phyloP scores from a whole-genome alignment of 2,113 vertebrate species.

The Tragelaphus strepsiceros region DNA sequence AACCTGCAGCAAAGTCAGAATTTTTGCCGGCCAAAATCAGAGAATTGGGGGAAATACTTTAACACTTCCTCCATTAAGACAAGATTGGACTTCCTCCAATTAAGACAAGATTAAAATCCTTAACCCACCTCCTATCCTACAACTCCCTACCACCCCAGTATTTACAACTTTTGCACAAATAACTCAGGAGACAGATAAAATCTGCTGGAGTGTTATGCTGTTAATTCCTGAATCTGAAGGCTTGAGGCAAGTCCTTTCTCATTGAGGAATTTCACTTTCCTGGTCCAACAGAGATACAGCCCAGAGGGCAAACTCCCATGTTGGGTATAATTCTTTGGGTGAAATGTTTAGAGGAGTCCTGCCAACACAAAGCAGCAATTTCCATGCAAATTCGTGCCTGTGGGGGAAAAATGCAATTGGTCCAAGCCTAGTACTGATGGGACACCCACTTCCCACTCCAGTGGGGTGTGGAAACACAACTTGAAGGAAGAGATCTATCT shows the following conservation, averaged over 20 bases:
- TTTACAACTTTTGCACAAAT: neutral
- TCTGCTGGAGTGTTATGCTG: neutral
- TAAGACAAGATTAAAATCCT: neutral
- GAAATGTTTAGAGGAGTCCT: conserved; percentile 60
- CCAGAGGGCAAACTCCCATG: conserved; percentile 55
- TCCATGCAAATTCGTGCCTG: conserved; percentile 65
- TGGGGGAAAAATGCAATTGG: conserved; percentile 40
- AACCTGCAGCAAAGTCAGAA: neutral
- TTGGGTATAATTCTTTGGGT: conserved; percentile 51
- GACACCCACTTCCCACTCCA: neutral
- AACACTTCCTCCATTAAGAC: neutral
- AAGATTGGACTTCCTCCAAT: neutral
- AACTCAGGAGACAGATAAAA: conserved; percentile 13
- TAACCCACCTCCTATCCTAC: neutral
- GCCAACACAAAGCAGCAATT: conserved; percentile 54
- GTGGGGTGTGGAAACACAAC: conserved; percentile 22
- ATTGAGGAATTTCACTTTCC: conserved; percentile 52
- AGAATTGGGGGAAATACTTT: neutral
- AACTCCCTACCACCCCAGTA: neutral
- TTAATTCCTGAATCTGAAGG: conserved; percentile 2
- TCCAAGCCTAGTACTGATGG: neutral
- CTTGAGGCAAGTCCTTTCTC: conserved; percentile 44
- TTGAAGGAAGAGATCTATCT: conserved; percentile 5
- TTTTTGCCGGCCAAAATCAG: neutral
- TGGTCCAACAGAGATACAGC: conserved; percentile 50